Evolutionary conservation across 2,113 vertebrate species (phyloP).

Genomic region (Gasterosteus aculeatus): DNA sequence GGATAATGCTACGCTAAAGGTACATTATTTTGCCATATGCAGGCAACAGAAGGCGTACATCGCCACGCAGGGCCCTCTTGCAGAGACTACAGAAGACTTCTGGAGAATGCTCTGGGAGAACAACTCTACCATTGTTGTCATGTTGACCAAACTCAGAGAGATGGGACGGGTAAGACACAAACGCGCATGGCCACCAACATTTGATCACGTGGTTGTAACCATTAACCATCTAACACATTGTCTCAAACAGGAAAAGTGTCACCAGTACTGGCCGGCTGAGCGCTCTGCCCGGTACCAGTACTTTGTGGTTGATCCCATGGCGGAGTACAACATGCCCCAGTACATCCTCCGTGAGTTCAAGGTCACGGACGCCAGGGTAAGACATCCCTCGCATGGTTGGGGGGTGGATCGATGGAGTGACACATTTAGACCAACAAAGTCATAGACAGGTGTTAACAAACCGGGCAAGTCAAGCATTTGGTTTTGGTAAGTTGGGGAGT

Average conservation of each 20-base stretch:
- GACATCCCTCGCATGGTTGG: slow-evolving; percentile 36
- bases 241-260: slow-evolving; percentile 90
- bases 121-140: slow-evolving; percentile 98
- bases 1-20: neutral
- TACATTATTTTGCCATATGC: slow-evolving; percentile 26
- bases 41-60: slow-evolving; percentile 99
- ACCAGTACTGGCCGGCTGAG: slow-evolving; percentile 97
- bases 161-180: slow-evolving; percentile 88
- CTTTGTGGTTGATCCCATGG: slow-evolving; percentile 98
- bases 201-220: neutral
- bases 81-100: slow-evolving; percentile 97
- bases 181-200: neutral
- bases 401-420: neutral
- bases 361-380: slow-evolving; percentile 96
- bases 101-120: slow-evolving; percentile 99
- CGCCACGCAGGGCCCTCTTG: slow-evolving; percentile 94
- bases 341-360: slow-evolving; percentile 98
- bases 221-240: neutral
- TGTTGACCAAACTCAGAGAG: slow-evolving; percentile 96
- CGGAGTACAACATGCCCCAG: slow-evolving; percentile 98
- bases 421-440: neutral
- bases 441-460: neutral
- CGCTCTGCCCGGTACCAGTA: slow-evolving; percentile 97
- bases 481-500: neutral
- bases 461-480: neutral